Evolutionary conservation across 2,797 vertebrate species (phyloP).

Genomic region (Synaphobranchus kaupii): DNA sequence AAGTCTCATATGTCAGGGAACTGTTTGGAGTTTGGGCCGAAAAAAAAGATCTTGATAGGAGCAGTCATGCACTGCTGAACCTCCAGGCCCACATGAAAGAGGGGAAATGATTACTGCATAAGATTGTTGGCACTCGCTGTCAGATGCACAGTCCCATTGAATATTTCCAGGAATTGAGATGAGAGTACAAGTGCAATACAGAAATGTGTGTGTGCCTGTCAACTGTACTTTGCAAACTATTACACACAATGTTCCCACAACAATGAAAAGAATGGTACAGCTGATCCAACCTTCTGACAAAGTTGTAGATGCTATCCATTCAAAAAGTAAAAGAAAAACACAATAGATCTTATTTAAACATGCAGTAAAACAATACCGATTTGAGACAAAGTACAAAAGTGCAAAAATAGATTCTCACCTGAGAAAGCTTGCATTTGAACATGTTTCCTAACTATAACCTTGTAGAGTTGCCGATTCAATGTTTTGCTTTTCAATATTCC

Average conservation of each 20-base stretch:
- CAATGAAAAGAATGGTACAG: not conserved
- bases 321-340: not conserved
- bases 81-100: conserved; percentile 52
- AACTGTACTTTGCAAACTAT: no score
- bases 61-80: conserved; percentile 49
- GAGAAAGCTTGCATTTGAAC: not conserved
- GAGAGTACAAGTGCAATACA: not conserved
- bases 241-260: no score
- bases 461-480: not conserved
- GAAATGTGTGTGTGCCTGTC: not conserved
- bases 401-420: not conserved
- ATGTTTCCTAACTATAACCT: not conserved
- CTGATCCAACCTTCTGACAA: not conserved
- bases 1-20: not conserved
- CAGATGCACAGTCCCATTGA: conserved; percentile 2
- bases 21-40: conserved; percentile 10
- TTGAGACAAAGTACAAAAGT: not conserved
- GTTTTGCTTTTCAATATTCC: conserved; percentile 8
- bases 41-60: conserved; percentile 24
- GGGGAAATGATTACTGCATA: conserved; percentile 8
- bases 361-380: not conserved
- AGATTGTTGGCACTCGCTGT: not conserved
- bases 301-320: not conserved
- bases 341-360: not conserved
- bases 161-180: not conserved